These are phyloP conservation scores for Seriola quinqueradiata DNA, from an alignment of 2,113 vertebrate species.

Conservation along the genomic window DNA sequence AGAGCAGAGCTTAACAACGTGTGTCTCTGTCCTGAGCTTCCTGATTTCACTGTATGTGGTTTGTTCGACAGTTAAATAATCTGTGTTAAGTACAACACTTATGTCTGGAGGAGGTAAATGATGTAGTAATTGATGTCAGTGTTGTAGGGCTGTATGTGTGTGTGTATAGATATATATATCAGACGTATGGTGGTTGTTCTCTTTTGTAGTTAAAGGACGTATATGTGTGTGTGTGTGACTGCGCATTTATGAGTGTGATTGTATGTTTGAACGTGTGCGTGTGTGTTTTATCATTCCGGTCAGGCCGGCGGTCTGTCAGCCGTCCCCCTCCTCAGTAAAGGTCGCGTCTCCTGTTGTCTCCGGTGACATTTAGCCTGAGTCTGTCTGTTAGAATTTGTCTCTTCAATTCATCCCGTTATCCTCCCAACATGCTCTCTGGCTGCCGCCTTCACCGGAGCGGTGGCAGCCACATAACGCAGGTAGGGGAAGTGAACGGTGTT, in stretches of 20 bases:
- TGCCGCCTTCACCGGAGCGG: conserved; percentile 4
- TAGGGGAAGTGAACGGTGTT: background rate
- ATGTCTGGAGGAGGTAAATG: too few relatives aligned
- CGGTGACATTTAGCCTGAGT: conserved; percentile 69
- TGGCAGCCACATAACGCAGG: background rate
- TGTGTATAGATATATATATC: too few relatives aligned
- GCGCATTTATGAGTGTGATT: background rate
- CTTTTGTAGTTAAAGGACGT: conserved; percentile 2
- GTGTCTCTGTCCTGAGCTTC: background rate
- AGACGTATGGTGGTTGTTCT: background rate
- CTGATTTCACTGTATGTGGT: background rate
- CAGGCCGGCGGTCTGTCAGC: conserved; percentile 44
- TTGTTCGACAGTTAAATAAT: background rate
- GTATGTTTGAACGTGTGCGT: conserved; percentile 4
- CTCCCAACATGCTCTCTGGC: conserved; percentile 30
- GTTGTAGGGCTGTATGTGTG: too few relatives aligned
- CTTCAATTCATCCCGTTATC: conserved; percentile 35
- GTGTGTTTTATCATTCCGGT: conserved; percentile 61
- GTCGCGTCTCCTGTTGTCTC: conserved; percentile 67
- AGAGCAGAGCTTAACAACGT: background rate
- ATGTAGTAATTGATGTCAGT: too few relatives aligned
- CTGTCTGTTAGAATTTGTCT: conserved; percentile 61
- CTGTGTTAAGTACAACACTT: too few relatives aligned
- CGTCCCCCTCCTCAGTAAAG: conserved; percentile 60
- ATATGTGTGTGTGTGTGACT: background rate